Percentiles rank a stretch among this genome's conserved stretches.
Evolutionary conservation across 2,113 vertebrate genomes (phyloP).

Genomic region (Copsychus sechellarum): DNA sequence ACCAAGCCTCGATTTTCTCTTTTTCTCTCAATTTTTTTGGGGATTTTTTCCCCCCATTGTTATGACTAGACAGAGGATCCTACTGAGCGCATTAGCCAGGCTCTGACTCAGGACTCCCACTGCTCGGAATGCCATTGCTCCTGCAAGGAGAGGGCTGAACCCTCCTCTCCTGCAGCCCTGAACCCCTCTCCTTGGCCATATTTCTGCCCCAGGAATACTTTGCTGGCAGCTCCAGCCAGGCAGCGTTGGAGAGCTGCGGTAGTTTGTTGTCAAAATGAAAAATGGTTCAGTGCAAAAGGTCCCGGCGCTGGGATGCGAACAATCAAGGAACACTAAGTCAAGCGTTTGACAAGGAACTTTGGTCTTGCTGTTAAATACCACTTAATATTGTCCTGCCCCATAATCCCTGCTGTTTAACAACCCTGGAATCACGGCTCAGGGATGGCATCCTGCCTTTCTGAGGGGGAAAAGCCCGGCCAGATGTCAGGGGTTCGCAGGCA

Average conservation of each 20-base stretch:
- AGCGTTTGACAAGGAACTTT: slow-evolving; percentile 83
- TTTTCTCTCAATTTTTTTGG: too few relatives aligned
- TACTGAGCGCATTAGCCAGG: slow-evolving; percentile 76
- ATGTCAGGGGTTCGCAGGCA: slow-evolving; percentile 66
- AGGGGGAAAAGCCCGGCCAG: slow-evolving; percentile 56
- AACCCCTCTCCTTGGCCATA: slow-evolving; percentile 70
- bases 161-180: slow-evolving; percentile 55
- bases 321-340: slow-evolving; percentile 78
- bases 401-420: slow-evolving; percentile 82
- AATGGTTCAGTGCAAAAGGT: slow-evolving; percentile 83
- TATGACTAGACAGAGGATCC: slow-evolving; percentile 80
- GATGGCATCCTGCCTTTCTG: slow-evolving; percentile 67
- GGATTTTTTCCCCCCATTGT: slow-evolving; percentile 55
- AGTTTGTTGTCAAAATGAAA: slow-evolving; percentile 86
- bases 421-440: slow-evolving; percentile 56
- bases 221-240: slow-evolving; percentile 78
- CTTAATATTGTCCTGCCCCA: slow-evolving; percentile 81
- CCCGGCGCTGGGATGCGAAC: slow-evolving; percentile 76
- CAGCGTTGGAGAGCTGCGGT: slow-evolving; percentile 66
- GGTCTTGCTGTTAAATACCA: slow-evolving; percentile 82
- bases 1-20: too few relatives aligned
- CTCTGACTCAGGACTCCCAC: slow-evolving; percentile 76
- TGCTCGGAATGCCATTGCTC: slow-evolving; percentile 76
- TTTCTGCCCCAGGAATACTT: slow-evolving; percentile 82
- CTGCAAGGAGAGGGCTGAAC: slow-evolving; percentile 60